phyloP scores from a whole-genome alignment of 2,888 invertebrate genomes.

The Nymphalis c-album region DNA sequence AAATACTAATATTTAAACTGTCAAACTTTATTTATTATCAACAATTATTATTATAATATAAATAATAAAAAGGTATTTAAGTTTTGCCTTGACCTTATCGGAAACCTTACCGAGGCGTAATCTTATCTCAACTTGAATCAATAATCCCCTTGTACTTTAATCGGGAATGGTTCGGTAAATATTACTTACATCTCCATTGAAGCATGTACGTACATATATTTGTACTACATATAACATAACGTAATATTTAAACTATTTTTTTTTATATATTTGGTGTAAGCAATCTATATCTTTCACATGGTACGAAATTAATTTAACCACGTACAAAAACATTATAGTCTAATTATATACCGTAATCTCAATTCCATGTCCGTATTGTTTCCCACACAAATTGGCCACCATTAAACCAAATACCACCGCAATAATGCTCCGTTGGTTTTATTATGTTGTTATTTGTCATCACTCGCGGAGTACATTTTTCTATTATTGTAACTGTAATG shows the following conservation, averaged over 20 bases:
- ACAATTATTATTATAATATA: slow-evolving; percentile 1
- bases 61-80: slow-evolving; percentile 4
- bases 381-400: slow-evolving; percentile 68
- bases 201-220: too few relatives aligned
- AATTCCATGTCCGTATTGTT: slow-evolving; percentile 69
- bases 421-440: slow-evolving; percentile 52
- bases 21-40: background rate
- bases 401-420: slow-evolving; percentile 65
- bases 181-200: too few relatives aligned
- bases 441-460: slow-evolving; percentile 43
- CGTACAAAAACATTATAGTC: slow-evolving; percentile 35
- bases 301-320: slow-evolving; percentile 23
- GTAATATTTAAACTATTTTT: too few relatives aligned
- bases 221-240: too few relatives aligned
- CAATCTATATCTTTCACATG: background rate
- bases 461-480: slow-evolving; percentile 33
- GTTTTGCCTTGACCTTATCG: slow-evolving; percentile 28
- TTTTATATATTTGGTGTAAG: background rate
- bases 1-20: too few relatives aligned
- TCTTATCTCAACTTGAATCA: slow-evolving; percentile 11
- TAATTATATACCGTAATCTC: slow-evolving; percentile 70
- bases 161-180: too few relatives aligned
- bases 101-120: slow-evolving; percentile 21
- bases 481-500: slow-evolving; percentile 39
- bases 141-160: background rate